These are phyloP conservation scores for Mesocentrotus franciscanus DNA, from an alignment of 53 echinoderm and acorn worm genomes.

Conservation along the genomic window DNA sequence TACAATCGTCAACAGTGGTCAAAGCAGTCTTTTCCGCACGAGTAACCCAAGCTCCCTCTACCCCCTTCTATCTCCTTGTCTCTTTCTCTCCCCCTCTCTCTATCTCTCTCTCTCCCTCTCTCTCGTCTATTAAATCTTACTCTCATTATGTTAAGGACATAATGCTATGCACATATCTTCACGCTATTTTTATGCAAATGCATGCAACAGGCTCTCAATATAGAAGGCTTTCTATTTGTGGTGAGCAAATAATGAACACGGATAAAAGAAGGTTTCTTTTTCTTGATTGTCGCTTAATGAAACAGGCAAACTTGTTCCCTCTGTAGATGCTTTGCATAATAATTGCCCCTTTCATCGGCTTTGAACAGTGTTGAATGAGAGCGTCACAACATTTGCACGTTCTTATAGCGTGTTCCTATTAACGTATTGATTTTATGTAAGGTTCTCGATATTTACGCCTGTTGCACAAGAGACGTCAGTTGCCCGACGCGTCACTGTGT, in stretches of 20 bases:
- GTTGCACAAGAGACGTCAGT: background rate
- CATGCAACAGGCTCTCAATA: background rate
- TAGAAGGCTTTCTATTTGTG: conserved; percentile 4
- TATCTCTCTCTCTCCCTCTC: background rate
- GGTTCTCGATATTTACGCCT: background rate
- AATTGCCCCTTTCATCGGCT: background rate
- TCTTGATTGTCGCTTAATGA: background rate
- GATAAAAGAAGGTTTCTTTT: background rate
- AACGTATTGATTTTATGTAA: background rate
- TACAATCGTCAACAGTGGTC: too few species aligned
- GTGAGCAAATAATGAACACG: background rate
- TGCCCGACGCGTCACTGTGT: background rate
- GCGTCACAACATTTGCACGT: background rate
- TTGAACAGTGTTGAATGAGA: background rate
- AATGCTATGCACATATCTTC: background rate
- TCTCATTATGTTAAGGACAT: too few species aligned
- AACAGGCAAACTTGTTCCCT: background rate
- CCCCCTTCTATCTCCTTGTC: background rate
- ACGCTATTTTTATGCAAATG: background rate
- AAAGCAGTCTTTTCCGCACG: too few species aligned
- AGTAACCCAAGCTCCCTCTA: too few species aligned
- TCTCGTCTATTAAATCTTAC: background rate
- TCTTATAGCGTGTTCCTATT: background rate
- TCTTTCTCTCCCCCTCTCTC: conserved; percentile 20
- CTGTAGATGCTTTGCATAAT: background rate